Evolutionary conservation across 2,797 vertebrate genomes (phyloP), one percentile per base, ranked within the genome.

Genomic region (Smutsia gigantea): DNA sequence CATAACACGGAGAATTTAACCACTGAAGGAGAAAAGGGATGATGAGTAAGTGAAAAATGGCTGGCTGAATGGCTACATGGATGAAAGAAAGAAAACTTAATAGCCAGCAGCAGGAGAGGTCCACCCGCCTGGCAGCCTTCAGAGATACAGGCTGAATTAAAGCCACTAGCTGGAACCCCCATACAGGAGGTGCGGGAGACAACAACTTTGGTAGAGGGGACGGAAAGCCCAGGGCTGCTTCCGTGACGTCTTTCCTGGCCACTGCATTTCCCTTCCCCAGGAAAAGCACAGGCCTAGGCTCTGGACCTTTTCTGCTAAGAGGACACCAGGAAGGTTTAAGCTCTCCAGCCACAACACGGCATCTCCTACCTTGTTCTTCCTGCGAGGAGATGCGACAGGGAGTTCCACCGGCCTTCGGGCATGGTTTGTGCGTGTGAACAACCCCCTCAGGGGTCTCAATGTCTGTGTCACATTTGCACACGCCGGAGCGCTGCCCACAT

Each of bases 1-100:
- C 61, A 84, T 17, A 29, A 93, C 53, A 92, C 39, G 25, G 74
- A 94, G 39, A 89, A 87, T 53, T 79, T 72, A 87, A 81, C 39
- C 39, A 29, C 37, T 59, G 75, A 15, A 95, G 64, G 49, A 85
- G 86, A 59, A 46, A 83, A 69, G 66, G 14, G 34, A 79, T 39
- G 34, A 79, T 46, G 53, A 93, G 29, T 29, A 19, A 68, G 15
- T 46, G 17, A 72, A 68, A 59, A 84, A 63, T 21, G 63, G 71
- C 25, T 34, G 8, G 74, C 49, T 59, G 18, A 85, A 27, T 21
- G 5, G 66, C 25, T 83, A 78, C 72, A 55, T 34, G 13, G 77
- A 64, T 27, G 46, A 86, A 89, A 29, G 25, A 51, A 77, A 66
- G 53, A 74, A 77, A 68, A 63, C 27, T 75, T 77, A 63, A 31